phyloP scores from a whole-genome alignment of 2,113 vertebrate genomes.

The Tetrao urogallus region DNA sequence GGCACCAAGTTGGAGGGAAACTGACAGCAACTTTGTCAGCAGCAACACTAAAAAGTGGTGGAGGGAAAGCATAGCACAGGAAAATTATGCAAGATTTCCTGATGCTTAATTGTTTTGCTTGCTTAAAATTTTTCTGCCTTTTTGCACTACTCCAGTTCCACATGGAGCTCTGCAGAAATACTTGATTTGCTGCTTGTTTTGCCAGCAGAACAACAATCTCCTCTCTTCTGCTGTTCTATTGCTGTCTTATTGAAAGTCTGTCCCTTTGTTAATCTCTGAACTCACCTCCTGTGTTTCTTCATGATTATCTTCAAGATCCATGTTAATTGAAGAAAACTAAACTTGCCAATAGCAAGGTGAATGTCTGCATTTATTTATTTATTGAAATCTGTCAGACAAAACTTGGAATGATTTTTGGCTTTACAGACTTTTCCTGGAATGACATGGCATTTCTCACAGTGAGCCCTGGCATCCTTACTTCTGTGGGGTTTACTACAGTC shows the following conservation, averaged over 20 bases:
- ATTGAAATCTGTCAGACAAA: neutral
- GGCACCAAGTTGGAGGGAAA: neutral
- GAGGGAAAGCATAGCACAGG: neutral
- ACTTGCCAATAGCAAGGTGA: neutral
- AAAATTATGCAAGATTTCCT: neutral
- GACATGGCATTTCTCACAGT: neutral
- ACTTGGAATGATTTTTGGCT: neutral
- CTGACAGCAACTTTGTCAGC: neutral
- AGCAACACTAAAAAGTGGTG: fast-evolving
- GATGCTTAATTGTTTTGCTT: neutral
- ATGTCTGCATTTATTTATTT: constrained; percentile 21
- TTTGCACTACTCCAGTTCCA: neutral
- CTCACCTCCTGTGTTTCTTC: neutral
- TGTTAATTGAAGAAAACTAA: neutral
- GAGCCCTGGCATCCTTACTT: neutral
- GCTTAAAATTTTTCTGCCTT: neutral
- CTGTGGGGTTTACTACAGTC: neutral
- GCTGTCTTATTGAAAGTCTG: neutral
- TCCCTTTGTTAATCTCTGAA: neutral
- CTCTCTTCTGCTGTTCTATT: neutral
- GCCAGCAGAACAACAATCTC: neutral
- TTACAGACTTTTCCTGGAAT: neutral
- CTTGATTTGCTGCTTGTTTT: neutral
- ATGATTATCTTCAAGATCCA: neutral
- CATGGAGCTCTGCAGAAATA: neutral